Evolutionary conservation across 2,113 vertebrate species (phyloP).

Genomic region (Xiphias gladius): DNA sequence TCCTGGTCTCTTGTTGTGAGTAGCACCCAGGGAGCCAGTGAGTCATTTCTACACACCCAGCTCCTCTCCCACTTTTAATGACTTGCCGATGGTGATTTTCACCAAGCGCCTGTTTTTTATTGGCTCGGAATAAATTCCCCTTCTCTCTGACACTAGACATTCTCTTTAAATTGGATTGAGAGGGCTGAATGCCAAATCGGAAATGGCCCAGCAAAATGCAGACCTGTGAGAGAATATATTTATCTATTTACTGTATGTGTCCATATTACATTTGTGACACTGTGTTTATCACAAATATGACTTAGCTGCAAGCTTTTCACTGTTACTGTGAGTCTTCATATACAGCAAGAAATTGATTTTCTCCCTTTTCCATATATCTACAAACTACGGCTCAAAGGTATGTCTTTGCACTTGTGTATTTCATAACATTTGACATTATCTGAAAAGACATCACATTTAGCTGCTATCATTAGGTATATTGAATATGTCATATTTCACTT

Average conservation of each 20-base stretch:
- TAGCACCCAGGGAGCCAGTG: constrained; percentile 69
- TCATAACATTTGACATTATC: constrained; percentile 22
- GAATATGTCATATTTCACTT: constrained; percentile 24
- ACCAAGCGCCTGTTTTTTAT: constrained; percentile 72
- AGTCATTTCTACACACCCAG: constrained; percentile 68
- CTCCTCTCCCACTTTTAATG: constrained; percentile 80
- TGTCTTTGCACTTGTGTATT: constrained; percentile 14
- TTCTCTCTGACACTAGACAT: constrained; percentile 65
- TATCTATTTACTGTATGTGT: constrained; percentile 65
- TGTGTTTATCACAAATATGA: constrained; percentile 62
- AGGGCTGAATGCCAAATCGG: constrained; percentile 69
- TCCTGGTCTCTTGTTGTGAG: constrained; percentile 75
- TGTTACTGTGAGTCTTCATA: constrained; percentile 43
- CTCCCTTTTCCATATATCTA: constrained; percentile 53
- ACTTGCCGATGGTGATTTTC: constrained; percentile 77
- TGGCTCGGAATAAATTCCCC: constrained; percentile 74
- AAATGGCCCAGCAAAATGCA: constrained; percentile 72
- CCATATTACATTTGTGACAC: constrained; percentile 59
- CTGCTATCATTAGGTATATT: not conserved
- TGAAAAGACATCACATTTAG: constrained; percentile 30
- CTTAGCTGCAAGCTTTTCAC: constrained; percentile 50
- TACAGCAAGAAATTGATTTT: constrained; percentile 61
- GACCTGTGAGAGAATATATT: constrained; percentile 67
- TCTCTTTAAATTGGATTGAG: constrained; percentile 75
- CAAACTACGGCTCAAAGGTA: constrained; percentile 18